Evolutionary conservation across 2,888 invertebrate genomes (phyloP), one percentile per base, ranked within the genome.

Genomic region (Sturmia bella): DNA sequence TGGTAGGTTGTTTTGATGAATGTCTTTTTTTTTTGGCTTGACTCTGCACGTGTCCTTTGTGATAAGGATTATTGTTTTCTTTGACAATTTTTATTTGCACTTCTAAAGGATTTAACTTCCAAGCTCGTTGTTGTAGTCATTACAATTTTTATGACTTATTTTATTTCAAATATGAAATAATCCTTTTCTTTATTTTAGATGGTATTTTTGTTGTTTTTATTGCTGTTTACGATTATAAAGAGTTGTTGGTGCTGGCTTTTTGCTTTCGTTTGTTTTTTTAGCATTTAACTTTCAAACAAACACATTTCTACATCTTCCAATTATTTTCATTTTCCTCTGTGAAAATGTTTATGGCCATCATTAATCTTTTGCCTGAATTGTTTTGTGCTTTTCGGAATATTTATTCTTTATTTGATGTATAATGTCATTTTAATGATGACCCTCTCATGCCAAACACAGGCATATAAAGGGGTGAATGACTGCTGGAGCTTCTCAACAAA

Each of bases 251-350:
- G 41, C 61, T 41, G 37, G 6, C n/a, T 48, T 21, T 15, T 56
- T 15, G 21, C 21, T 54, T 54, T 41, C 2, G 21, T 64, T 63
- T 17, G 1, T 13, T 41, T 45, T 21, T n/a, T 37, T 17, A 27
- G 3, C 24, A 13, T 11, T 21, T 24, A 57, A 27, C 43, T 61
- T 37, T 69, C 24, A 43, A 48, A 57, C 39, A 70, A 59, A 15
- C 66, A 19, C n/a, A 19, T 54, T 64, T 63, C 64, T 63, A 70
- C 75, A 57, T 75, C 59, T 57, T 64, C 63, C 37, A 63, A 63
- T 80, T 74, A 48, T 50, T 50, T 32, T 13, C 11, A 37, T 52
- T 73, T 17, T 13, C 3, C 7, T 37, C 12, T 61, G 39, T 24
- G 73, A 19, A 41, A 15, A 24, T 52, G 17, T 63, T 17, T 39